Evolutionary conservation across 2,113 vertebrate species (phyloP).

Genomic region (Myrmecophaga tridactyla): DNA sequence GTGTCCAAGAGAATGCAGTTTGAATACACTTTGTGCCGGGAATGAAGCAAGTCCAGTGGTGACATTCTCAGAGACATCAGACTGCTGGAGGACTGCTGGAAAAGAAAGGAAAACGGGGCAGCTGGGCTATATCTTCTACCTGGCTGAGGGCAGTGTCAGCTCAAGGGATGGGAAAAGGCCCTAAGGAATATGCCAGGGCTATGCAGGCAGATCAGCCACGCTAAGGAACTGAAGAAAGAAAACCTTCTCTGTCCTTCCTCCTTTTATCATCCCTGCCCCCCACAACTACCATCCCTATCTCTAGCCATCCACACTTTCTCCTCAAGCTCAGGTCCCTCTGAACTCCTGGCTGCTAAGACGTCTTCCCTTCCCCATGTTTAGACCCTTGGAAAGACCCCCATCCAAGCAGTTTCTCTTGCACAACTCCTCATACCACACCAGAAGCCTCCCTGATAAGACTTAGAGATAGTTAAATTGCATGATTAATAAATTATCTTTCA

Average conservation of each 20-base stretch:
- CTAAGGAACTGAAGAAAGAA: conserved; percentile 86
- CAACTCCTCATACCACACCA: background rate
- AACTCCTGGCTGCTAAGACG: background rate
- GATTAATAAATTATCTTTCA: background rate
- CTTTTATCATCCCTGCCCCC: background rate
- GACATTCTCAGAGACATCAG: conserved; percentile 85
- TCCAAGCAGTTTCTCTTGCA: background rate
- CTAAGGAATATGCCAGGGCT: conserved; percentile 85
- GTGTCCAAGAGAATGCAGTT: conserved; percentile 87
- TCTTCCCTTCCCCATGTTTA: no score
- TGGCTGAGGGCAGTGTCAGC: conserved; percentile 86
- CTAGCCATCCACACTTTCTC: background rate
- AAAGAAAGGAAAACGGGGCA: conserved; percentile 85
- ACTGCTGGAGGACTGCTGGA: conserved; percentile 85
- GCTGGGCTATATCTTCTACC: conserved; percentile 86
- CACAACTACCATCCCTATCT: no score
- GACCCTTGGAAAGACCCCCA: background rate
- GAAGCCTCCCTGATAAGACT: background rate
- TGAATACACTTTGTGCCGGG: conserved; percentile 89
- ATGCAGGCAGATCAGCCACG: conserved; percentile 86
- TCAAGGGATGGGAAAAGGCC: conserved; percentile 88
- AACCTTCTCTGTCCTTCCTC: background rate
- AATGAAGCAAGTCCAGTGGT: conserved; percentile 84
- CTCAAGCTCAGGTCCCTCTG: background rate
- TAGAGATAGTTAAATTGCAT: background rate